These are phyloP conservation scores for Macaca nemestrina DNA, from an alignment of 2,113 vertebrate genomes.

Conservation along the genomic window DNA sequence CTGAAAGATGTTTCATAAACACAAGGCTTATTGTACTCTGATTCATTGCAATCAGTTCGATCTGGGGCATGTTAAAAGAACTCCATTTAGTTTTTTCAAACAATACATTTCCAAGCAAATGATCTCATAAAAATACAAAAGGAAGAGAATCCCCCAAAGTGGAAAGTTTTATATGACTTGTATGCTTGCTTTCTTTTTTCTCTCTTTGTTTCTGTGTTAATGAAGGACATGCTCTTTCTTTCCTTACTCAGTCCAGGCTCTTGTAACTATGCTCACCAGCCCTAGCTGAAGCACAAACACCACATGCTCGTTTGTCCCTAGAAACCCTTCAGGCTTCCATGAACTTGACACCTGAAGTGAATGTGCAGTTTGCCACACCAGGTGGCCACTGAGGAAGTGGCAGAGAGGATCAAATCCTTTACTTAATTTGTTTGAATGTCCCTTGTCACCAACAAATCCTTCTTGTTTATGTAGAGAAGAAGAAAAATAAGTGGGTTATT, in stretches of 20 bases:
- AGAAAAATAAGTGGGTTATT: not conserved
- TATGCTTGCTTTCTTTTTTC: not conserved
- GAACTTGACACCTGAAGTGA: not conserved
- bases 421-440: conserved; percentile 20
- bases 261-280: not conserved
- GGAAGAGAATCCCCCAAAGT: not conserved
- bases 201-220: not conserved
- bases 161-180: not conserved
- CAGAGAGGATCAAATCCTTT: not conserved
- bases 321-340: not conserved
- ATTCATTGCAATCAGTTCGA: not conserved
- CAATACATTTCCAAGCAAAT: conserved; percentile 54
- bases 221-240: not conserved
- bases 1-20: not conserved
- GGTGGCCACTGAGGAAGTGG: not conserved
- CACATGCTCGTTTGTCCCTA: accelerated
- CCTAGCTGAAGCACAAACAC: not conserved
- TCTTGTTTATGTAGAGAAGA: not conserved
- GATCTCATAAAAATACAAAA: conserved; percentile 30
- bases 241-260: not conserved
- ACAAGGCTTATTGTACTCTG: not conserved
- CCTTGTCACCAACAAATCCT: conserved; percentile 21
- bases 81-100: conserved; percentile 55
- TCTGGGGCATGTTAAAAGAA: conserved; percentile 21
- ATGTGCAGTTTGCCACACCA: not conserved